phyloP scores from a whole-genome alignment of 2,888 invertebrate genomes.

The Druceiella hillmani region DNA sequence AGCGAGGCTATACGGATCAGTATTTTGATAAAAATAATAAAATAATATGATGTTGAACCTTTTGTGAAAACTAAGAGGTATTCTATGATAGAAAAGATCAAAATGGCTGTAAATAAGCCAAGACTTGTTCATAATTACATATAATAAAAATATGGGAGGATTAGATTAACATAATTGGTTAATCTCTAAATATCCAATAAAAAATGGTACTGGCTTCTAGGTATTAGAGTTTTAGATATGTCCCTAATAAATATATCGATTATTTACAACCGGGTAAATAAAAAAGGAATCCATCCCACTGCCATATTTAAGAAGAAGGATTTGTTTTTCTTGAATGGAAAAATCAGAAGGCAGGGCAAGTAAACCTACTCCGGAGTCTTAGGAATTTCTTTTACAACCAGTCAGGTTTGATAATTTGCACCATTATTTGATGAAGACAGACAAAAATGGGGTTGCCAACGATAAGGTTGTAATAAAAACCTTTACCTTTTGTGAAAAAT shows the following conservation, averaged over 20 bases:
- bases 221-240: slow-evolving; percentile 1
- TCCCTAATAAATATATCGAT: slow-evolving; percentile 5
- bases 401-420: slow-evolving; percentile 6
- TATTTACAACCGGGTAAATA: too few relatives aligned
- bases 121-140: slow-evolving; percentile 8
- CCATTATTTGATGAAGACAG: too few relatives aligned
- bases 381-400: slow-evolving; percentile 1
- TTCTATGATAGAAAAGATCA: not conserved
- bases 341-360: not conserved
- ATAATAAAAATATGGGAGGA: slow-evolving; percentile 9
- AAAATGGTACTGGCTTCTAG: too few relatives aligned
- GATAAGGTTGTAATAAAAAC: too few relatives aligned
- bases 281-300: slow-evolving; percentile 2
- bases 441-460: too few relatives aligned
- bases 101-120: slow-evolving; percentile 5
- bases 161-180: slow-evolving; percentile 8
- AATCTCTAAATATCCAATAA: slow-evolving; percentile 10
- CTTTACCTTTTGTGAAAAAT: too few relatives aligned
- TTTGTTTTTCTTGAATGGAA: not conserved
- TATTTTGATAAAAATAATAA: slow-evolving; percentile 4
- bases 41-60: slow-evolving; percentile 3
- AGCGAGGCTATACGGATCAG: slow-evolving; percentile 3
- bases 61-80: too few relatives aligned
- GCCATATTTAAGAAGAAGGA: slow-evolving; percentile 1
- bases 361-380: not conserved